Base-by-base conservation (phyloP, 2,888 invertebrate genomes). In the Sarcophaga carnaria region DNA sequence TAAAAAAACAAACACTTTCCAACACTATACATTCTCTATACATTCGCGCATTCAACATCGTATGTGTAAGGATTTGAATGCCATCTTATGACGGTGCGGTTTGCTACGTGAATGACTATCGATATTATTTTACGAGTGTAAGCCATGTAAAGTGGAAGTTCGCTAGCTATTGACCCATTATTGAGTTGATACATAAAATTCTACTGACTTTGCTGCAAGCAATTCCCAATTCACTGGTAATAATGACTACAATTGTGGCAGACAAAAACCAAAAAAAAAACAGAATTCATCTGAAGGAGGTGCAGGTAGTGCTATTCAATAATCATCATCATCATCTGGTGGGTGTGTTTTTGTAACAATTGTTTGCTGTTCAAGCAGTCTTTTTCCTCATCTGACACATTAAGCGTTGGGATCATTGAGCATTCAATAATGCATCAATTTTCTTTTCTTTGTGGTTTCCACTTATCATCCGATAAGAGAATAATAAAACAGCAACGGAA, bases 401-500 rank as follows among this genome's bases (percentile, higher is more conserved):
- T 71, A 63, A 78, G 70, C 75, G 64, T 47, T 59, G 12, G 75
- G 79, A 84, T 84, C 83, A 84, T 70, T 84, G 79, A 84, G 59
- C 79, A 84, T 80, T 84, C 76, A 84, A 84, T 84, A 84, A 80
- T 80, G 75, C 79, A 84, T 84, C 83, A 80, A 66, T 76, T 84
- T 71, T 60, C 10, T 37, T 37, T 37, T 10, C 10, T 37, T 71
- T 76, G 66, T 67, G 71, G 25, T 37, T 77, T 37, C 20, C 67
- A 59, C 54, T 76, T 76, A 76, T 66, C 66, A 67, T 54, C 20
- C 66, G 60, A 59, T 37, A 37, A 37, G 37, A 37, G 37, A 37
- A 37, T 37, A 37, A 37, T 37, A 37, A 37, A 37, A 37, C 22
- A 45, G 45, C 47, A 69, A 37, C 20, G 45, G 20, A 45, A 54